These are phyloP conservation scores for Rhabditoides inermis DNA, from an alignment of 2,888 invertebrate genomes.

Conservation along the genomic window DNA sequence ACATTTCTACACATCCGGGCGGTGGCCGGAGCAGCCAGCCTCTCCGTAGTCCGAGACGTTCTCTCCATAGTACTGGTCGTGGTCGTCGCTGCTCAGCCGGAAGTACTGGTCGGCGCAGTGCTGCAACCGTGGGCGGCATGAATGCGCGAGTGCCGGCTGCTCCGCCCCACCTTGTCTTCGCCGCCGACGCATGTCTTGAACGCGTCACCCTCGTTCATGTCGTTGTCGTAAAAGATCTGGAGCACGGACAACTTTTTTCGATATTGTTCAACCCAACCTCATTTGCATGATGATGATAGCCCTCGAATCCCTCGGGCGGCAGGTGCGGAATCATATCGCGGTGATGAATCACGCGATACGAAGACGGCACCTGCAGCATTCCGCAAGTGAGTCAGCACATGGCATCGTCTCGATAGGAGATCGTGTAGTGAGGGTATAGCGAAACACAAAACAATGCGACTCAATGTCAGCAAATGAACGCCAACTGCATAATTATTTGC, in stretches of 20 bases:
- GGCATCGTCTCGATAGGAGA: too few species aligned
- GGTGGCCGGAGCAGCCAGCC: conserved; percentile 28
- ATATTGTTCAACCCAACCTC: conserved; percentile 19
- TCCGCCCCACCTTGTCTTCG: conserved; percentile 12
- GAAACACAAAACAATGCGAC: not conserved
- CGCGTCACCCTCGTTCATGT: conserved; percentile 9
- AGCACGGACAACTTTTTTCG: too few species aligned
- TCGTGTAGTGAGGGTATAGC: too few species aligned
- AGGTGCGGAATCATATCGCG: conserved; percentile 35
- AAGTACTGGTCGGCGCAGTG: too few species aligned
- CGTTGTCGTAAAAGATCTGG: conserved; percentile 6
- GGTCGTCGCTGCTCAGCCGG: conserved; percentile 36
- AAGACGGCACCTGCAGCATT: conserved; percentile 14
- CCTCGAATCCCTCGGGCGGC: conserved; percentile 26
- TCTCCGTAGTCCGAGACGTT: conserved; percentile 28
- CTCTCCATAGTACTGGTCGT: conserved; percentile 34
- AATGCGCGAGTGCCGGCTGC: not conserved
- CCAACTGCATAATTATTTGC: too few species aligned
- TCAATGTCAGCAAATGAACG: not conserved
- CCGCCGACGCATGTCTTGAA: conserved; percentile 9
- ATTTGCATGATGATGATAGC: conserved; percentile 31
- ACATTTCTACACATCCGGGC: too few species aligned
- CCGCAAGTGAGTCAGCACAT: too few species aligned
- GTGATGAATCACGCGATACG: conserved; percentile 30
- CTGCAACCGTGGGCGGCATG: not conserved